Base-by-base conservation (phyloP, 2,113 vertebrate species). In the Tetrax tetrax region DNA sequence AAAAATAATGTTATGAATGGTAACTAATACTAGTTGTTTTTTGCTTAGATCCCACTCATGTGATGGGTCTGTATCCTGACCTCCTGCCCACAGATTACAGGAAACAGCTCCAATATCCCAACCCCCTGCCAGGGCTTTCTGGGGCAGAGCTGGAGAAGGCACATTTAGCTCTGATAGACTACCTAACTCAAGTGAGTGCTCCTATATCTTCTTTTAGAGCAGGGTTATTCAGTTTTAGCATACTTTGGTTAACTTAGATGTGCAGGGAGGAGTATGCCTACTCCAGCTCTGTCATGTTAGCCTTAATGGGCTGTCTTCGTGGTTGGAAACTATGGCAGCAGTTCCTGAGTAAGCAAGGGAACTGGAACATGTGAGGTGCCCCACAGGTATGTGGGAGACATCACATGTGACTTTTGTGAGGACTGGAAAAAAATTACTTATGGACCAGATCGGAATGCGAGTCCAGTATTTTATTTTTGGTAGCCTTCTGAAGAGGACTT, bases 1-100 rank as follows among this genome's bases (percentile, higher is more conserved):
- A 90, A 79, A 76, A 72, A 20, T 18, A 56, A 61, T 69, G 63
- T 74, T 70, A 31, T 74, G 87, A 82, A 88, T 76, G 54, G 41
- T 85, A 83, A 92, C 65, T 96, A 96, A 95, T 93, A 17, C 37
- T 87, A 80, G 70, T 81, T 93, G 53, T 91, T 86, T 89, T 90
- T 93, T 92, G 43, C 35, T 15, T 96, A 99, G 99, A 99, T 98
- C 99, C 99, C 35, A 99, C 99, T 57, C 99, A 99, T 29, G 99
- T 99, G 93, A 99, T 99, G 91, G 99, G 99, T 87, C 98, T 99
- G 89, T 99, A 99, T 97, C 99, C 99, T 20, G 99, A 99, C 96
- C 98, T 99, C 69, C 98, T 99, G 56, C 99, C 99, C 19, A 98
- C 98, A 66, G 99, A 99, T 97, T 99, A 99, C 97, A 99, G 99